Base-by-base conservation (phyloP, 1,140 invertebrate species). In the Linepithema humile region DNA sequence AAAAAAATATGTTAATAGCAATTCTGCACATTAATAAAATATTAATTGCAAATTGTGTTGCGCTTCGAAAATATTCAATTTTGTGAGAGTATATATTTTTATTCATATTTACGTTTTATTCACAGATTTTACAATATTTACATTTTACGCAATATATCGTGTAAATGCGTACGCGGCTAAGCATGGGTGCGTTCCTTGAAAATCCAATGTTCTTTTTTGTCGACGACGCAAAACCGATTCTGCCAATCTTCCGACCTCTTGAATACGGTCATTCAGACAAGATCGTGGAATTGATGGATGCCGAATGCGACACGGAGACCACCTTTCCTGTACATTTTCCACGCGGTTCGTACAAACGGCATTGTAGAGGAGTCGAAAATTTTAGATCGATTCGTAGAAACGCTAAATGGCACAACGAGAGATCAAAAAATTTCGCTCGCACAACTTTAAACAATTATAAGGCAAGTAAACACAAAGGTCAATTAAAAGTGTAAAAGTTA, bases 161-260 rank as follows among this genome's bases (percentile, higher is more conserved):
- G n/a, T n/a, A n/a, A n/a, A n/a, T n/a, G n/a, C n/a, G n/a, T n/a
- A n/a, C n/a, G n/a, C n/a, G n/a, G n/a, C n/a, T n/a, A 29, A 32
- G 20, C 0, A 88, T 88, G 87, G 82, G 23, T 3, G 23, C 57
- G 0, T 80, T 89, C 38, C 17, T 74, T 12, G 87, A 88, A 5
- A 88, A 60, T n/a, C 64, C 88, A 9, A 53, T 88, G n/a, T 45
- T 88, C 9, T 35, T 88, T 9, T 70, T 89, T 1, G n/a, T 88
- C 48, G 87, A 89, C 17, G 85, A 88, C 1, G 10, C 50, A 17
- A 35, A 82, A 4, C 67, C 86, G 0, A 75, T 86, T 3, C 40
- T 74, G 7, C 75, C 75, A 2, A 55, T 55, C 4, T 80, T 80
- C n/a, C 64, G n/a, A 9, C 23, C 88, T 4, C 12, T 35, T 12